Evolutionary conservation across 2,888 invertebrate species (phyloP).

Genomic region (Caprella mutica): DNA sequence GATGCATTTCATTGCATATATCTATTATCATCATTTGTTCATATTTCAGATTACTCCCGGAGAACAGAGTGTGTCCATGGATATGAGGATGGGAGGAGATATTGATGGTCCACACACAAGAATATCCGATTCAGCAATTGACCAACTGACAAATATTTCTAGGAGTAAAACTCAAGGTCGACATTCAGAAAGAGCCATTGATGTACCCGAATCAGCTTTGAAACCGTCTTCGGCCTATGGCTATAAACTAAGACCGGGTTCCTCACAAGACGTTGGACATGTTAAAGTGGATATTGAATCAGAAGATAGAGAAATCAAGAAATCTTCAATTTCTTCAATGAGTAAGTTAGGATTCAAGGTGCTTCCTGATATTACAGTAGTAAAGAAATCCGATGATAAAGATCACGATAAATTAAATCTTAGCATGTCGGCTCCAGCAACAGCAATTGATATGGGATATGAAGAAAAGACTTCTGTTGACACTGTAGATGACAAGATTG

Average conservation of each 20-base stretch:
- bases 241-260: too few relatives aligned
- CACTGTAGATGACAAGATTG: too few relatives aligned
- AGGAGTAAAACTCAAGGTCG: conserved; percentile 8
- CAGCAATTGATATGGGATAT: too few relatives aligned
- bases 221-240: neutral
- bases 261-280: too few relatives aligned
- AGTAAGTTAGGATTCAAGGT: conserved; percentile 28
- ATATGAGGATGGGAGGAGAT: conserved; percentile 2
- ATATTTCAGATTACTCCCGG: neutral
- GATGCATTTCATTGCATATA: neutral
- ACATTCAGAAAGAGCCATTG: conserved; percentile 32
- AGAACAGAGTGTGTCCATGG: neutral
- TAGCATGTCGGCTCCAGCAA: too few relatives aligned
- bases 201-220: conserved; percentile 22
- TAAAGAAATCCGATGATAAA: neutral
- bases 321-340: conserved; percentile 5
- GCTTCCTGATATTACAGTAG: conserved; percentile 18
- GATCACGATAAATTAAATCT: neutral
- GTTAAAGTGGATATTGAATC: too few relatives aligned
- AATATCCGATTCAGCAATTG: neutral
- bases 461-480: too few relatives aligned
- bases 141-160: neutral
- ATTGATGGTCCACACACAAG: neutral
- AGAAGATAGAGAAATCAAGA: neutral
- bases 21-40: neutral